Evolutionary conservation across 2,888 invertebrate species (phyloP), one percentile per base, ranked within the genome.

Genomic region (Dolichopus griseipennis): DNA sequence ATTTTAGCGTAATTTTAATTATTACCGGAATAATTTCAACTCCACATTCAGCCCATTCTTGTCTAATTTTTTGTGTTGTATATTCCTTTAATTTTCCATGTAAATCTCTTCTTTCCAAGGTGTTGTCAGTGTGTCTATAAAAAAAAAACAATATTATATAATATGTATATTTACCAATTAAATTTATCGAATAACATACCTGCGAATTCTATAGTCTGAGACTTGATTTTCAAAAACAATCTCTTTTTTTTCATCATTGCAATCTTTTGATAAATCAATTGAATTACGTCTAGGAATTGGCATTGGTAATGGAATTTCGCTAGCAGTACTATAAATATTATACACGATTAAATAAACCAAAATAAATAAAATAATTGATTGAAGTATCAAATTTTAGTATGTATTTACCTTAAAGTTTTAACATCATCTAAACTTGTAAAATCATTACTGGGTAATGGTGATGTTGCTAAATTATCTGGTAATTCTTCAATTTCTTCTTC

Each of bases 401-500:
- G 10, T 27, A 1, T 74, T 65, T 74, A 74, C n/a, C 67, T 67
- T 21, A 74, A 75, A 67, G 75, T 75, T 64, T 75, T 77, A 66
- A 74, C 72, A 66, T 76, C 76, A 68, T 77, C 78, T 66, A 76
- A 78, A 66, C 76, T 78, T 43, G 78, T 83, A 72, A 86, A 83
- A 73, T 85, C 84, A 72, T 87, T 87, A 33, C 90, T 89, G 4
- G 95, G 96, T 73, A 98, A 91, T 18, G 98, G 97, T 6, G 97
- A 97, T 27, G 97, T 97, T 68, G 97, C 97, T 75, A 98, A 85
- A 81, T 97, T 92, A 61, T 91, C 91, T 2, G 96, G 93, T 75
- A 92, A 88, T 75, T 89, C 88, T 66, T 88, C 90, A 71, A 88
- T 88, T 75, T 92, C 90, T 69, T 84, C 84, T 72, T 88, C 89